phyloP scores from a whole-genome alignment of 2,797 vertebrate genomes.

The Bucorvus abyssinicus region DNA sequence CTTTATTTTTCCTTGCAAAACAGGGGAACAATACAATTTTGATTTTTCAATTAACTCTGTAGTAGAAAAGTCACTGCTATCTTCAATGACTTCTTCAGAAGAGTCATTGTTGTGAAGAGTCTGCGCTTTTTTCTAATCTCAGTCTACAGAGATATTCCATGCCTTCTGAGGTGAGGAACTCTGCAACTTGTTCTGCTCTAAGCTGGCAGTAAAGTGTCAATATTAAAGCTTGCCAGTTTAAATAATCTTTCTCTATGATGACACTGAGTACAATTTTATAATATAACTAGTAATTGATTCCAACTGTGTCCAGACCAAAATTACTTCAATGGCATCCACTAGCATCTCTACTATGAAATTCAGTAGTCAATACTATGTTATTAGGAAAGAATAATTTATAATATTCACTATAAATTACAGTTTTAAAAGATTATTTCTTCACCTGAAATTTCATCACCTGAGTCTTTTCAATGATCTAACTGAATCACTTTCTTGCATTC shows the following conservation, averaged over 20 bases:
- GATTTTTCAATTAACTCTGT: background rate
- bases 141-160: background rate
- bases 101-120: background rate
- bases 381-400: background rate
- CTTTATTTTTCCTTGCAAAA: background rate
- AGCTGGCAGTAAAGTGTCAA: background rate
- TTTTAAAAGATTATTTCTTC: background rate
- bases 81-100: background rate
- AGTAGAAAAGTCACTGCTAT: background rate
- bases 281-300: background rate
- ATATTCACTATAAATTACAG: background rate
- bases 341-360: slow-evolving; percentile 7
- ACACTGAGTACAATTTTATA: background rate
- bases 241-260: background rate
- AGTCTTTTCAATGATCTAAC: background rate
- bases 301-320: background rate
- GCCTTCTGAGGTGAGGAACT: background rate
- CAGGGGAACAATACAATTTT: background rate
- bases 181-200: background rate
- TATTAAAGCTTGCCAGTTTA: background rate
- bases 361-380: background rate
- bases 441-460: background rate
- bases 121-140: background rate
- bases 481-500: background rate
- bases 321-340: slow-evolving; percentile 1